Evolutionary conservation across 1,140 invertebrate species (phyloP).

Genomic region (Pseudobourletiella spinata): DNA sequence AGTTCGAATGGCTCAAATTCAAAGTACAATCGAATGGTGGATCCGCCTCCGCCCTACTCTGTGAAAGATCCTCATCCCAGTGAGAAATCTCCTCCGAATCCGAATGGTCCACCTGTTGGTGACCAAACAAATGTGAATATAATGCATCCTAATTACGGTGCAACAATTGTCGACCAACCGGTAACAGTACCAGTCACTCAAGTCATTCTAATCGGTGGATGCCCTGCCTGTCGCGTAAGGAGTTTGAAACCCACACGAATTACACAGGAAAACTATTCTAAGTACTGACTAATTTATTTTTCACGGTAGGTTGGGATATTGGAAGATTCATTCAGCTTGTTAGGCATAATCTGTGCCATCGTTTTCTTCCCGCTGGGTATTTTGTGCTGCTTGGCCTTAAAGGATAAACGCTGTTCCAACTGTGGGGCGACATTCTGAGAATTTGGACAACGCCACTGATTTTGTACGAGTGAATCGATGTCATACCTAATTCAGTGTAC

Average conservation of each 20-base stretch:
- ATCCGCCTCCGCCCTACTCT: background rate
- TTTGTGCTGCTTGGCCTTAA: constrained; percentile 66
- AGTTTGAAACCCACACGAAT: no score
- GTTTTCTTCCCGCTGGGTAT: constrained; percentile 76
- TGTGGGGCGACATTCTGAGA: constrained; percentile 55
- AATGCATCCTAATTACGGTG: background rate
- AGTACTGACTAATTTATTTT: background rate
- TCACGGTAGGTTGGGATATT: constrained; percentile 58
- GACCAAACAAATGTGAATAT: constrained; percentile 5
- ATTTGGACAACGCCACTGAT: no score
- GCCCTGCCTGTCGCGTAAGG: constrained; percentile 68
- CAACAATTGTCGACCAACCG: constrained; percentile 21
- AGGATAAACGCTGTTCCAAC: constrained; percentile 68
- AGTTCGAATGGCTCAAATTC: no score
- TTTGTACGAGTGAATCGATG: no score
- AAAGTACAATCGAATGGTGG: background rate
- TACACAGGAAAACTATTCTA: background rate
- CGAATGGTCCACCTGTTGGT: no score
- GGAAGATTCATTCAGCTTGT: constrained; percentile 72
- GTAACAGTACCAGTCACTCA: constrained; percentile 44
- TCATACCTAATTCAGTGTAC: no score
- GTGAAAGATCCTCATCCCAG: background rate
- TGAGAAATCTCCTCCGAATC: background rate
- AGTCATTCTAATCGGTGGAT: constrained; percentile 65
- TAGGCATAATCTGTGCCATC: constrained; percentile 72